phyloP scores from a whole-genome alignment of 2,797 vertebrate species.

The Decapterus maruadsi region DNA sequence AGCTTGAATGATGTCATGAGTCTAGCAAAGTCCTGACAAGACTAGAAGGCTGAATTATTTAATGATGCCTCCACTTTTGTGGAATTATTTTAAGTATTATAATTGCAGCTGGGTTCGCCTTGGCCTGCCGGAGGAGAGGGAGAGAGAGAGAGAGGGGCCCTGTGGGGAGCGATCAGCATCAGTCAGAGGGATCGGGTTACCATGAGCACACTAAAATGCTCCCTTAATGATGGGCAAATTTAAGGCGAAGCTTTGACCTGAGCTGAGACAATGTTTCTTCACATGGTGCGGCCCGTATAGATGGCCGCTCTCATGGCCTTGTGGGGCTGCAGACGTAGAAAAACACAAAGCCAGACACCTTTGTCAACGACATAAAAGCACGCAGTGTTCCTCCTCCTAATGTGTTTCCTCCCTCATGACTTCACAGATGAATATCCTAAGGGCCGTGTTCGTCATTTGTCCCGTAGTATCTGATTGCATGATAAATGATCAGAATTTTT shows the following conservation, averaged over 20 bases:
- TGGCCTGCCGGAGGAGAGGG: conserved; percentile 65
- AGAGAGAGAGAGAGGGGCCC: conserved; percentile 80
- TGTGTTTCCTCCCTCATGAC: neutral
- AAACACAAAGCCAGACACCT: conserved; percentile 53
- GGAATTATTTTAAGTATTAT: conserved; percentile 96
- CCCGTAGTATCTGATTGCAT: neutral
- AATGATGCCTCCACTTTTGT: conserved; percentile 93
- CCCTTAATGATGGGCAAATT: conserved; percentile 92
- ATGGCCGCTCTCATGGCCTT: conserved; percentile 83
- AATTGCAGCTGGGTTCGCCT: conserved; percentile 91
- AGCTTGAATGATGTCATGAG: conserved; percentile 88
- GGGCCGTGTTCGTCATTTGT: neutral
- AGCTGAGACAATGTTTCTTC: conserved; percentile 86
- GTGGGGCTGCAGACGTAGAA: conserved; percentile 43
- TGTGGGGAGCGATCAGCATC: conserved; percentile 92
- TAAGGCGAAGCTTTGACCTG: conserved; percentile 90
- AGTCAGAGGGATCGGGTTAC: conserved; percentile 91
- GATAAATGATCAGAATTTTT: neutral
- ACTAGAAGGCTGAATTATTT: conserved; percentile 91
- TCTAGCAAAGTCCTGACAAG: conserved; percentile 88
- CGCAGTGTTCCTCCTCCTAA: neutral
- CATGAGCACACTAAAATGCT: conserved; percentile 90
- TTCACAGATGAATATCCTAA: neutral
- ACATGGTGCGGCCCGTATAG: conserved; percentile 72
- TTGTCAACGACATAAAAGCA: conserved; percentile 7